These are phyloP conservation scores for Camptogramma bilineatum DNA, from an alignment of 2,888 invertebrate species.

Conservation along the genomic window DNA sequence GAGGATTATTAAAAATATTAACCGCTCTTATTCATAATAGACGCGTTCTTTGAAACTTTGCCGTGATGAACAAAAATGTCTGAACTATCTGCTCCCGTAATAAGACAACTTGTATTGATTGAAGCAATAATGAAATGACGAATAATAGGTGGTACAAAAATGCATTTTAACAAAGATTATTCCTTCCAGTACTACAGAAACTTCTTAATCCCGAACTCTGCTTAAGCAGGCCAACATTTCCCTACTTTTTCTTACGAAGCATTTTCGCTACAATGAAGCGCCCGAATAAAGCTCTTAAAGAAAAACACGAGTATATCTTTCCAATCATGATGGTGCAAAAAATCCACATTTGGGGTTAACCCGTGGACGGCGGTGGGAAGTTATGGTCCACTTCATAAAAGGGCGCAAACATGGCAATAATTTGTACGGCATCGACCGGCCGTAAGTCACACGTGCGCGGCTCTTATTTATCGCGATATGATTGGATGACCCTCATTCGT, in stretches of 20 bases:
- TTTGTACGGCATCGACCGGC: constrained; percentile 46
- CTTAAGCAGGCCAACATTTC: background rate
- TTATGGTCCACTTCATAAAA: constrained; percentile 50
- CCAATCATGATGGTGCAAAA: constrained; percentile 44
- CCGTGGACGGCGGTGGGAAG: constrained; percentile 34
- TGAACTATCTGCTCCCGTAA: too few species aligned
- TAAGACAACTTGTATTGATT: too few species aligned
- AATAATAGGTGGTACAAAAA: too few species aligned
- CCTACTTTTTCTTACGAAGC: background rate
- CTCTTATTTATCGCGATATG: constrained; percentile 56
- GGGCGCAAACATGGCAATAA: constrained; percentile 55
- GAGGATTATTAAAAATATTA: background rate
- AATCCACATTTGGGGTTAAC: constrained; percentile 39
- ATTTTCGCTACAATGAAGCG: constrained; percentile 22
- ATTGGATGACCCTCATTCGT: constrained; percentile 51
- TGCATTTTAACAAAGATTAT: background rate
- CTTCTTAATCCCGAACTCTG: background rate
- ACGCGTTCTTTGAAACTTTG: too few species aligned
- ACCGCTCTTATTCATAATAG: background rate
- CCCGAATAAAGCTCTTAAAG: constrained; percentile 27
- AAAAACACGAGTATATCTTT: constrained; percentile 32
- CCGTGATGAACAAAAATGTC: too few species aligned
- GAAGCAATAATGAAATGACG: too few species aligned
- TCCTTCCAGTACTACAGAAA: background rate
- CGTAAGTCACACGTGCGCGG: constrained; percentile 36